Conservation (phyloP, 2,113 vertebrate species). For the Sciurus niger region DNA sequence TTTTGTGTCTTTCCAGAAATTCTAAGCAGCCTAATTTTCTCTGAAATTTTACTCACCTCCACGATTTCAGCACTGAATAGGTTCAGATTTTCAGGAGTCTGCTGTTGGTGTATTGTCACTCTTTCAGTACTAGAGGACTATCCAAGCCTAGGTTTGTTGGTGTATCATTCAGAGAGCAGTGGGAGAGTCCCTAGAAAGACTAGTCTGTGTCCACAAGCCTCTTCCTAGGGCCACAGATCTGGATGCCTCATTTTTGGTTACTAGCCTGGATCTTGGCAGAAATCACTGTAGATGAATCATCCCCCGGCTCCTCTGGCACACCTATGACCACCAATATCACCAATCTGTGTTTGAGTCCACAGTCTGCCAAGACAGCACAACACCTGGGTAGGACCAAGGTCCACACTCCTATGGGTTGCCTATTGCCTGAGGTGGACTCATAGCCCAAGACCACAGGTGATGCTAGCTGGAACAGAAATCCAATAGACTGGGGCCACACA, state of each 20-base stretch:
- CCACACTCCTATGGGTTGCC: neutral
- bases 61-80: neutral
- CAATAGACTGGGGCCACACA: too few relatives aligned
- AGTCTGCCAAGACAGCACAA: neutral
- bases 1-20: neutral
- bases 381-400: neutral
- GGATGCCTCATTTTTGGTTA: neutral
- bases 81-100: too few relatives aligned
- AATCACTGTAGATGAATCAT: neutral
- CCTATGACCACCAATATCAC: neutral
- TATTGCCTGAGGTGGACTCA: neutral
- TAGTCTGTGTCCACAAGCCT: neutral
- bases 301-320: neutral
- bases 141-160: neutral
- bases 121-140: neutral
- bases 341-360: neutral
- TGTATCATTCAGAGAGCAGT: neutral
- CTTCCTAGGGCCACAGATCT: neutral
- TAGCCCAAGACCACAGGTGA: neutral
- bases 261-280: neutral
- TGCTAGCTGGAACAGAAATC: too few relatives aligned
- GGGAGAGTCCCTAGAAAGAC: neutral
- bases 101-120: too few relatives aligned
- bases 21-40: neutral
- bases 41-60: neutral